Evolutionary conservation across 2,888 invertebrate genomes (phyloP).

Genomic region (Leptinotarsa rubiginosa): DNA sequence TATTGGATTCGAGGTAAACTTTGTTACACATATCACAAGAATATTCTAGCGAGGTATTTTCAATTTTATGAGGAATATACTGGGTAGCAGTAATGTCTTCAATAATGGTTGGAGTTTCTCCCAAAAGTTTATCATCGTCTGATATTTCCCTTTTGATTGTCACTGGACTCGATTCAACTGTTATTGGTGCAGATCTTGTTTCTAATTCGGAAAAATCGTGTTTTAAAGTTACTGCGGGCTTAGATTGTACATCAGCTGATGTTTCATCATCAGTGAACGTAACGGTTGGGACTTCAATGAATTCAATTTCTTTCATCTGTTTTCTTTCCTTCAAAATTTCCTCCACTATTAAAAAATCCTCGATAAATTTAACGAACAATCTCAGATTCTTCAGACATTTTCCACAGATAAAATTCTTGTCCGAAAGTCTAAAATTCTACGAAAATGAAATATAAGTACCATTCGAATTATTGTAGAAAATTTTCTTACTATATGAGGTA

Average conservation of each 20-base stretch:
- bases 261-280: background rate
- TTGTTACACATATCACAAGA: background rate
- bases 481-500: slow-evolving; percentile 16
- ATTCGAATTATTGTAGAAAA: background rate
- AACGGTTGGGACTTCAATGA: slow-evolving; percentile 18
- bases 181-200: background rate
- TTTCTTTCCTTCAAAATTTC: slow-evolving; percentile 1
- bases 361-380: slow-evolving; percentile 14
- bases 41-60: background rate
- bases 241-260: background rate
- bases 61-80: background rate
- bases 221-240: background rate
- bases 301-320: slow-evolving; percentile 2
- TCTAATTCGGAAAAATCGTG: background rate
- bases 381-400: slow-evolving; percentile 13
- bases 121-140: background rate
- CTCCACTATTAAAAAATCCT: slow-evolving; percentile 15
- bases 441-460: background rate
- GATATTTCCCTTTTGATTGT: background rate
- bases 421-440: slow-evolving; percentile 1
- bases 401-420: slow-evolving; percentile 3
- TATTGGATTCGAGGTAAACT: background rate
- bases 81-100: background rate
- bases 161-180: background rate
- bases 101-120: background rate